These are phyloP conservation scores for Cardiocondyla obscurior DNA, from an alignment of 1,140 invertebrate species.

Conservation along the genomic window DNA sequence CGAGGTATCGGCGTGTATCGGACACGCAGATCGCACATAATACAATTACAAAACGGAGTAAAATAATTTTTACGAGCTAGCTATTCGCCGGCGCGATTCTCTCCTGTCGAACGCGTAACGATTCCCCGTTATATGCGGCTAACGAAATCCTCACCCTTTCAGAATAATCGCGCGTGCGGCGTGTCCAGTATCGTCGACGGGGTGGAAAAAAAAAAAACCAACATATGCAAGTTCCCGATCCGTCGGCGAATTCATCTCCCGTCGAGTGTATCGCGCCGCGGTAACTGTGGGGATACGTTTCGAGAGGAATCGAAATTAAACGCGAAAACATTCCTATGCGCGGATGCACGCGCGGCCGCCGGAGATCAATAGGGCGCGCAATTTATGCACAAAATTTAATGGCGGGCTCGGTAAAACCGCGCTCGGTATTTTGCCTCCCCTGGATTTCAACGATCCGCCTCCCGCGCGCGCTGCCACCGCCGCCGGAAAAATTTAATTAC, in stretches of 20 bases:
- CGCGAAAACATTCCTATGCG: conserved; percentile 38
- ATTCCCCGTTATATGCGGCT: conserved; percentile 1
- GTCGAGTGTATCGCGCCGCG: not conserved
- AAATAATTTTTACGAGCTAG: conserved; percentile 46
- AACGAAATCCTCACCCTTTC: conserved; percentile 54
- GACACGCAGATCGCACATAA: conserved; percentile 19
- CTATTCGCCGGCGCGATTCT: not conserved
- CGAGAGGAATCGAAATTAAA: conserved; percentile 37
- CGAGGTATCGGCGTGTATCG: conserved; percentile 34
- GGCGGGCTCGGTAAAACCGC: not conserved
- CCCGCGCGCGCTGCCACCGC: conserved; percentile 1
- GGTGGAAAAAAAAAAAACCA: conserved; percentile 29
- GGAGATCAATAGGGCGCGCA: conserved; percentile 48
- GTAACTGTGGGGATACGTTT: conserved; percentile 24
- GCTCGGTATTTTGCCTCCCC: conserved; percentile 24
- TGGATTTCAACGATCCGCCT: conserved; percentile 18
- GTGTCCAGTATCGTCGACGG: not conserved
- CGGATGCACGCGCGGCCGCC: not conserved
- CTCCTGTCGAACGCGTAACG: not conserved
- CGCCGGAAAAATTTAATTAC: conserved; percentile 53
- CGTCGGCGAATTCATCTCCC: conserved; percentile 50
- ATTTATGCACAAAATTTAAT: conserved; percentile 37
- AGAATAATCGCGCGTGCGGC: not conserved
- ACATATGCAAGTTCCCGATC: conserved; percentile 16
- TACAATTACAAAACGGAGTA: conserved; percentile 11